phyloP scores from a whole-genome alignment of 2,797 vertebrate species.

The Macroramphosus scolopax region DNA sequence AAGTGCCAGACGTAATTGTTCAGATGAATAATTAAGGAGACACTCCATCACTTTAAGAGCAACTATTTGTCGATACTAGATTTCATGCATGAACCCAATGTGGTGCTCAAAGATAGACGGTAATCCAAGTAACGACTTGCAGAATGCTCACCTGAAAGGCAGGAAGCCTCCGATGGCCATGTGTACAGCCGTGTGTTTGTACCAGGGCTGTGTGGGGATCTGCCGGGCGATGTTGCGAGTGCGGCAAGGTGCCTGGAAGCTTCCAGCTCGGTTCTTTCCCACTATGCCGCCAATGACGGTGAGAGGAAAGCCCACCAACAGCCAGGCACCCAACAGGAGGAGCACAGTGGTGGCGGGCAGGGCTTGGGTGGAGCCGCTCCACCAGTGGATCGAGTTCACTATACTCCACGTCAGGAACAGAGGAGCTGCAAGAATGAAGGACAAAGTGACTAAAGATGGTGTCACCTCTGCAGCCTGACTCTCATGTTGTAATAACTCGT shows the following conservation, averaged over 20 bases:
- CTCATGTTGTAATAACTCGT: too few relatives aligned
- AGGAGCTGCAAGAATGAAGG: slow-evolving; percentile 75
- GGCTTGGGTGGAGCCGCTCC: slow-evolving; percentile 91
- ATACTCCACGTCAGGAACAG: slow-evolving; percentile 93
- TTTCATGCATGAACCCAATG: too few relatives aligned
- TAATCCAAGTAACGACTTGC: too few relatives aligned
- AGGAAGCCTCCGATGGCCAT: slow-evolving; percentile 94
- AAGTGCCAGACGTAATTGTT: too few relatives aligned
- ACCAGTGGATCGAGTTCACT: slow-evolving; percentile 92
- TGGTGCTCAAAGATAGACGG: too few relatives aligned
- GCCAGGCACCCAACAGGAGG: slow-evolving; percentile 88
- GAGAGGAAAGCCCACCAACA: slow-evolving; percentile 91
- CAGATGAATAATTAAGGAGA: too few relatives aligned
- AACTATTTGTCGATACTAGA: too few relatives aligned
- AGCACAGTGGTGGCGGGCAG: slow-evolving; percentile 89
- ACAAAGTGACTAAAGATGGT: not conserved
- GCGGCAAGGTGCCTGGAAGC: slow-evolving; percentile 89
- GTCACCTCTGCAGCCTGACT: too few relatives aligned
- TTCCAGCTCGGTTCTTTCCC: slow-evolving; percentile 86
- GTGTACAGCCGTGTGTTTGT: slow-evolving; percentile 87
- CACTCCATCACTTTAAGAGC: too few relatives aligned
- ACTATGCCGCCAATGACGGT: slow-evolving; percentile 92
- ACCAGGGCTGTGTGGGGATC: slow-evolving; percentile 90
- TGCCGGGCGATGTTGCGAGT: slow-evolving; percentile 90
- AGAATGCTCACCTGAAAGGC: slow-evolving; percentile 92